Evolutionary conservation across 2,113 vertebrate genomes (phyloP).

Genomic region (Clarias magur): DNA sequence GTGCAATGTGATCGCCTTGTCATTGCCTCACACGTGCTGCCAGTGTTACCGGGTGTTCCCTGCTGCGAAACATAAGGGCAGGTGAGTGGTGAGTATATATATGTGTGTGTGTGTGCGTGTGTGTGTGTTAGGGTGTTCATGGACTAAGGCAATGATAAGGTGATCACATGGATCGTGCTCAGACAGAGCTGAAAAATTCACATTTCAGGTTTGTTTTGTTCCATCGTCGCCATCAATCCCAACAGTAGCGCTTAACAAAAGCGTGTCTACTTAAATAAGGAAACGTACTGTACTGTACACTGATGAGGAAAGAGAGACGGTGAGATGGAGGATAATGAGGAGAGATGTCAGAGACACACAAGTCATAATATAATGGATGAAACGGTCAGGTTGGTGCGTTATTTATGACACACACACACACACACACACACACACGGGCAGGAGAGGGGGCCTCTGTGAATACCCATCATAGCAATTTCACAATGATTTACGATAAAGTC

Average conservation of each 20-base stretch:
- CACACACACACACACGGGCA: neutral
- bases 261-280: slow-evolving; percentile 31
- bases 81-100: neutral
- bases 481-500: slow-evolving; percentile 71
- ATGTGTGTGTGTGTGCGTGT: neutral
- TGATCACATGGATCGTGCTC: slow-evolving; percentile 64
- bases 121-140: neutral
- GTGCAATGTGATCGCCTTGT: slow-evolving; percentile 79
- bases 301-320: slow-evolving; percentile 34
- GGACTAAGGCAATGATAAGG: slow-evolving; percentile 75
- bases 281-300: slow-evolving; percentile 25
- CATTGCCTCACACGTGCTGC: slow-evolving; percentile 65
- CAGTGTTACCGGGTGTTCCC: neutral
- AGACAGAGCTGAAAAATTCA: neutral
- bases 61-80: slow-evolving; percentile 20
- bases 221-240: slow-evolving; percentile 41
- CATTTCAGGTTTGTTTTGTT: slow-evolving; percentile 32
- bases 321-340: slow-evolving; percentile 47
- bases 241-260: slow-evolving; percentile 36
- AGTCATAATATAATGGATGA: slow-evolving; percentile 67
- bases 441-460: slow-evolving; percentile 59
- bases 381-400: slow-evolving; percentile 65
- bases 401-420: slow-evolving; percentile 64
- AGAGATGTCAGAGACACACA: slow-evolving; percentile 49
- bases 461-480: slow-evolving; percentile 73